Percentiles rank a stretch among this genome's conserved stretches.
Conservation (phyloP, 2,797 vertebrate species). For the Ctenopoma multispine region DNA sequence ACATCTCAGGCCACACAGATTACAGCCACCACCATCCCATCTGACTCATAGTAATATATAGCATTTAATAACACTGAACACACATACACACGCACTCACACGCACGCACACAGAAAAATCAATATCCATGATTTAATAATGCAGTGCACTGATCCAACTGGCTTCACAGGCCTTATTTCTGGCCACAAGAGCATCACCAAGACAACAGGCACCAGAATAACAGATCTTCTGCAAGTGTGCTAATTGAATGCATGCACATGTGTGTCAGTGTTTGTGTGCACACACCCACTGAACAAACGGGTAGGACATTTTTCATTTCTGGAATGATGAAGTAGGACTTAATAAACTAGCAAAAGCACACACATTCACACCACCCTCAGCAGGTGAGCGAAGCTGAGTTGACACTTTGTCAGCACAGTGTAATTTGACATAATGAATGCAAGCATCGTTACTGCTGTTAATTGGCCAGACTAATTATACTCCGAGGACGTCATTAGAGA, state of each 20-base stretch:
- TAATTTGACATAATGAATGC: conserved; percentile 99
- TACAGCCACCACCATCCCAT: conserved; percentile 91
- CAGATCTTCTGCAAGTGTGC: conserved; percentile 61
- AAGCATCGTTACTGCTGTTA: conserved; percentile 99
- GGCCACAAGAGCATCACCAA: conserved; percentile 65
- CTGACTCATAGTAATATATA: conserved; percentile 89
- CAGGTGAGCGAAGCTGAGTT: conserved; percentile 98
- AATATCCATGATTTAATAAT: conserved; percentile 99
- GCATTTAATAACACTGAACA: conserved; percentile 69
- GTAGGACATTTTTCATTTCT: conserved; percentile 62
- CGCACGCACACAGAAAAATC: conserved; percentile 64
- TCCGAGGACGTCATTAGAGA: conserved; percentile 99
- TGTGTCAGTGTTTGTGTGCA: conserved; percentile 15
- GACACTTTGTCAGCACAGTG: conserved; percentile 92
- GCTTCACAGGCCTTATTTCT: conserved; percentile 73
- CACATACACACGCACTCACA: conserved; percentile 26
- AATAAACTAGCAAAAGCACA: conserved; percentile 58
- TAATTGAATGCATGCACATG: conserved; percentile 71
- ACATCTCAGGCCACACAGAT: conserved; percentile 91
- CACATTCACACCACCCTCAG: conserved; percentile 72
- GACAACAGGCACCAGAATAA: conserved; percentile 67
- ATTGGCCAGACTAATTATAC: conserved; percentile 99
- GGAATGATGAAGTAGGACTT: conserved; percentile 71
- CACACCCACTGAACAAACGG: conserved; percentile 43
- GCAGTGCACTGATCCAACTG: conserved; percentile 92